Conservation (phyloP, 2,113 vertebrate species). For the Marmota flaviventris region DNA sequence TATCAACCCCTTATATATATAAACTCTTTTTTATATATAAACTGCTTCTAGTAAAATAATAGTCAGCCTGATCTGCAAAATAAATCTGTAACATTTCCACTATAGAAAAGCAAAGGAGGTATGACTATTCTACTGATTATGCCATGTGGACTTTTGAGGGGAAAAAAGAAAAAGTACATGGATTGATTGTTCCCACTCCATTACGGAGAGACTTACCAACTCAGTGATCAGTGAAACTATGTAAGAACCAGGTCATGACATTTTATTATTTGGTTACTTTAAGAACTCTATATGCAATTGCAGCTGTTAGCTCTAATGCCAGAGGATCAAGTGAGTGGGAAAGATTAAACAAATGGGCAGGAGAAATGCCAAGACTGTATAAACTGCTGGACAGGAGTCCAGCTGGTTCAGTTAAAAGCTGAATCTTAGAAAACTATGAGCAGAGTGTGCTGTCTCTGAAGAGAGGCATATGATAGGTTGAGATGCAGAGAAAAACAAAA, state of each 20-base stretch:
- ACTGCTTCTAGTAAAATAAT: neutral
- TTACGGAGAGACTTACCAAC: neutral
- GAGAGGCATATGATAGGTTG: neutral
- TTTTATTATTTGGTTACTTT: neutral
- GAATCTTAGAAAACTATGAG: neutral
- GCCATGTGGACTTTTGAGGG: neutral
- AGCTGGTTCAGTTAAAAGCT: neutral
- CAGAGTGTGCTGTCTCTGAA: too few relatives aligned
- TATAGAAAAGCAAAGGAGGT: neutral
- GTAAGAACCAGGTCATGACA: neutral
- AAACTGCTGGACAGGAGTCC: neutral
- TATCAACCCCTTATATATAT: neutral
- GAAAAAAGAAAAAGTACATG: neutral
- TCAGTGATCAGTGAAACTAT: neutral
- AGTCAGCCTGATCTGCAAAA: neutral
- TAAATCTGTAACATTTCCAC: slow-evolving; percentile 27
- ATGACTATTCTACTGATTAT: neutral
- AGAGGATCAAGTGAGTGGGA: neutral
- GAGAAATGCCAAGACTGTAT: neutral
- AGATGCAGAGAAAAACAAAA: neutral
- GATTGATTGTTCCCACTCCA: neutral
- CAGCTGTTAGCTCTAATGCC: slow-evolving; percentile 20
- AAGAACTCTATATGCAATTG: neutral
- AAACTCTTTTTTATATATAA: neutral
- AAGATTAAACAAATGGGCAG: slow-evolving; percentile 48